Base-by-base conservation (phyloP, 2,797 vertebrate species). In the Gadopsis marmoratus region DNA sequence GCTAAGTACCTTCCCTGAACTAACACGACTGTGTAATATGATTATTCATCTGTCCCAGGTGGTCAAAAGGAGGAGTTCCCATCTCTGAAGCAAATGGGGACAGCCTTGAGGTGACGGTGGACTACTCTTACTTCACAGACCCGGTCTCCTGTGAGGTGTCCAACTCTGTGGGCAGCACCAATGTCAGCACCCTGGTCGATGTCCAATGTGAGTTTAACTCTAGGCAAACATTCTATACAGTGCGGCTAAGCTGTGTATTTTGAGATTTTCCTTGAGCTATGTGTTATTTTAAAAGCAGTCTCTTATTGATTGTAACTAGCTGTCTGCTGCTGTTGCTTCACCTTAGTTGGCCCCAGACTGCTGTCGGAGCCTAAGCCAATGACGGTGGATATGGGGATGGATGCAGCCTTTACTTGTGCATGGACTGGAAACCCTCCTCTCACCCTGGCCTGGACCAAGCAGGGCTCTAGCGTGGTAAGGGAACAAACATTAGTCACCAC, bases 141-240 rank as follows among this genome's bases (percentile, higher is more conserved):
- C 97, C 97, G 0, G 96, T 98, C 72, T 98, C 97, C 65, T 98
- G 97, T 3, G 97, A 98, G 85, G 97, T 97, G 85, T 96, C 96
- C 87, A 98, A 98, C 82, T 96, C 96, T 0, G 96, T 97, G 82
- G 97, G 97, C 33, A 97, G 95, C 90, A 97, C 96, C 85, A 98
- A 97, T 50, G 96, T 97, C 86, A 98, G 96, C 95, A 97, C 97
- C 0, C 94, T 97, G 63, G 96, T 97, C 45, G 97, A 98, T 21
- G 97, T 98, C 31, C 95, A 97, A 53, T 98, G 97, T 98, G 88
- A 96, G 97, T 95, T 41, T 63, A 48, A 56, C 56, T 65, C 3
- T 41, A 53, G 21, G 16, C 51, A 26, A 54, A 71, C 7, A 35
- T 29, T 58, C 39, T n/a, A 16, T 3, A 8, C 31, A 8, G 3